Conservation (phyloP, 92 coral and sea anemone genomes). For the Zoanthus sociatus region DNA sequence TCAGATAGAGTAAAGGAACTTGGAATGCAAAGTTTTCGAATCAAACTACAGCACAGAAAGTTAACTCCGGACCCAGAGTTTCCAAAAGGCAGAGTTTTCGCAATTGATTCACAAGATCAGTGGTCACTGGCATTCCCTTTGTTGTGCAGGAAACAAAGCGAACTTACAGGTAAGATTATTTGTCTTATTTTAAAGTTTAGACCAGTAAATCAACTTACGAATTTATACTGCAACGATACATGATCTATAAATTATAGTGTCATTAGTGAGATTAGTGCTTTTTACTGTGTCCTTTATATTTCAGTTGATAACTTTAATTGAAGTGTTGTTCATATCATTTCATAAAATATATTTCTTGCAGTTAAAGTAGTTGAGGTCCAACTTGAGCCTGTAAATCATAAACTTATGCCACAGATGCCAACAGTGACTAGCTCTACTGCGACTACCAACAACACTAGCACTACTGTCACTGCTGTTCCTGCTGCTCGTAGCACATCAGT, state of each 20-base stretch:
- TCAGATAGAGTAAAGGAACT: slow-evolving; percentile 53
- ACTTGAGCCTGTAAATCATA: slow-evolving; percentile 45
- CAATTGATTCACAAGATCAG: slow-evolving; percentile 52
- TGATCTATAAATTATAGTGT: slow-evolving; percentile 42
- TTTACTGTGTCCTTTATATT: slow-evolving; percentile 44
- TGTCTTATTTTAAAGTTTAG: slow-evolving; percentile 47
- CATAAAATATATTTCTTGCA: slow-evolving; percentile 50
- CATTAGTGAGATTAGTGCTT: slow-evolving; percentile 43
- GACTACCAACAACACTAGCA: slow-evolving; percentile 46
- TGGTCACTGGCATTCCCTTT: slow-evolving; percentile 39
- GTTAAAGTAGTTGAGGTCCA: slow-evolving; percentile 47
- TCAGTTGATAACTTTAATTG: slow-evolving; percentile 46
- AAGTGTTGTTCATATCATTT: slow-evolving; percentile 46
- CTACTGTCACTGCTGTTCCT: slow-evolving; percentile 45
- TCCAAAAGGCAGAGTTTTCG: slow-evolving; percentile 53
- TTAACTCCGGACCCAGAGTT: slow-evolving; percentile 55
- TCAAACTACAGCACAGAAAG: slow-evolving; percentile 56
- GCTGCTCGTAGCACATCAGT: slow-evolving; percentile 28
- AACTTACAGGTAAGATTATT: slow-evolving; percentile 41
- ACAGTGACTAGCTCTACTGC: slow-evolving; percentile 49
- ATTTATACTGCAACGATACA: slow-evolving; percentile 37
- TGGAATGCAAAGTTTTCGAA: slow-evolving; percentile 33
- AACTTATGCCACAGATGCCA: slow-evolving; percentile 49
- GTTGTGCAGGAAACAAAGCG: slow-evolving; percentile 38
- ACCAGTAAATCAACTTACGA: slow-evolving; percentile 34